These are phyloP conservation scores for Bimastos eiseni DNA, from an alignment of 2,888 invertebrate species.

Conservation along the genomic window DNA sequence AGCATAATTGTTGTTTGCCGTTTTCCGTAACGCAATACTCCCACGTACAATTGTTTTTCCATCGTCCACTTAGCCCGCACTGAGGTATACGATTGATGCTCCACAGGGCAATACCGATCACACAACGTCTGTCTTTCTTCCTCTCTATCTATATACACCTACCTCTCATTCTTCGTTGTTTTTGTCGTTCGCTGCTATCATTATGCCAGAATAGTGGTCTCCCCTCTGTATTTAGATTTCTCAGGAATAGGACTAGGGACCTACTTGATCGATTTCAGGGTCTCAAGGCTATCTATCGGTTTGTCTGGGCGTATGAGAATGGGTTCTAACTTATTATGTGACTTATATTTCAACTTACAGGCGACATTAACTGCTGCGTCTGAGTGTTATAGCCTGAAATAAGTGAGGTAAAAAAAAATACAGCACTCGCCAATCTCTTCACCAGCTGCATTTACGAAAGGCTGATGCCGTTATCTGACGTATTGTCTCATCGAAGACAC, in stretches of 20 bases:
- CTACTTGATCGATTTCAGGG: neutral
- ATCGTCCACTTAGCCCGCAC: neutral
- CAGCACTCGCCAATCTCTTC: too few species aligned
- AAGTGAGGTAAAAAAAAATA: too few species aligned
- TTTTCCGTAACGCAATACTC: conserved; percentile 5
- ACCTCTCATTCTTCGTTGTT: neutral
- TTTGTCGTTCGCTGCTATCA: neutral
- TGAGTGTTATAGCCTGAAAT: too few species aligned
- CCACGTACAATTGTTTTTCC: neutral
- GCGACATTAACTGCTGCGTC: too few species aligned
- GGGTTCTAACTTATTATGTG: too few species aligned
- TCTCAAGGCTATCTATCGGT: neutral
- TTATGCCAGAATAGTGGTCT: neutral
- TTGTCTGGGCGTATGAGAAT: neutral
- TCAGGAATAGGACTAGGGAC: neutral
- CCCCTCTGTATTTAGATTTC: neutral
- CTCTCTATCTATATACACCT: neutral
- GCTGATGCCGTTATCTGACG: too few species aligned
- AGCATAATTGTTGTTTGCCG: neutral
- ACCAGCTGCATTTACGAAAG: too few species aligned
- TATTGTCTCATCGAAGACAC: too few species aligned
- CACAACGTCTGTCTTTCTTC: neutral
- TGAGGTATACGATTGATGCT: neutral
- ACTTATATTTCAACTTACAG: too few species aligned
- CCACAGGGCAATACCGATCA: neutral